Conservation (phyloP, 1,140 invertebrate genomes). For the Paraescarpia echinospica region DNA sequence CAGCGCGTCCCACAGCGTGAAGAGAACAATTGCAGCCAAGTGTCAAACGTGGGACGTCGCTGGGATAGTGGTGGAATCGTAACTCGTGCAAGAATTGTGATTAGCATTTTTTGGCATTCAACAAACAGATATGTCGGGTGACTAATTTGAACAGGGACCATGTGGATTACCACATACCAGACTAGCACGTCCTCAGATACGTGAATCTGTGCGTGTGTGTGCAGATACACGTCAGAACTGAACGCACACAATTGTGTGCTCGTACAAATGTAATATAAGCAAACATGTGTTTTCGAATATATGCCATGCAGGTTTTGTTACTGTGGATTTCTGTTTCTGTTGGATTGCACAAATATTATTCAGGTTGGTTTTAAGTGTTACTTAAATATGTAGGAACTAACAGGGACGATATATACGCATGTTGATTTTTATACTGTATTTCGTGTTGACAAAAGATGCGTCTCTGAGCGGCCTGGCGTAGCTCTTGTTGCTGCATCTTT, state of each 20-base stretch:
- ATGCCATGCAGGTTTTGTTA: neutral
- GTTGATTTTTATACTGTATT: slow-evolving; percentile 6
- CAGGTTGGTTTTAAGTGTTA: neutral
- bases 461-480: neutral
- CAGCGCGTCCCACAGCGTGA: neutral
- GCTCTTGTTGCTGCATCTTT: neutral
- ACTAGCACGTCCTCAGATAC: neutral
- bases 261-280: neutral
- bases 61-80: neutral
- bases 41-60: neutral
- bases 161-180: neutral
- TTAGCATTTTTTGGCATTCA: neutral
- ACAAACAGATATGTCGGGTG: neutral
- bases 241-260: neutral
- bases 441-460: neutral
- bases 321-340: neutral
- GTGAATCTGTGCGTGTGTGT: neutral
- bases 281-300: neutral
- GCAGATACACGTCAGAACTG: neutral
- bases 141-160: neutral
- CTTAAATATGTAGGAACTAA: neutral
- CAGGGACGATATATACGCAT: neutral
- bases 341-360: slow-evolving; percentile 6
- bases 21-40: neutral
- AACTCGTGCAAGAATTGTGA: neutral